These are phyloP conservation scores for Pogonomyrmex barbatus DNA, from an alignment of 1,140 invertebrate species.

Conservation along the genomic window DNA sequence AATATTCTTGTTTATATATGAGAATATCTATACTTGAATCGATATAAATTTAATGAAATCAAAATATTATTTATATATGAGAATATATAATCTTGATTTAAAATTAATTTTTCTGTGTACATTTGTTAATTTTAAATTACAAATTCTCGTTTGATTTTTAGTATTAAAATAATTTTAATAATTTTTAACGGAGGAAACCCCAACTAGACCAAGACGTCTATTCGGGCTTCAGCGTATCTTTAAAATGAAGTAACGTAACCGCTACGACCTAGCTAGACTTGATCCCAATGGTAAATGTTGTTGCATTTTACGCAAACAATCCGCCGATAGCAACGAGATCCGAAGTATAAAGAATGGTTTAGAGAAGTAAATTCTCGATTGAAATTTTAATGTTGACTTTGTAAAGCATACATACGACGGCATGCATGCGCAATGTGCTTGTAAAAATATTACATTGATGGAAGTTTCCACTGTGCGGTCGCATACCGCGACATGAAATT, in stretches of 20 bases:
- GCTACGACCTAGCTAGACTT: background rate
- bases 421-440: conserved; percentile 39
- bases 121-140: background rate
- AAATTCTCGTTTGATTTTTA: background rate
- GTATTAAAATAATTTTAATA: conserved; percentile 2
- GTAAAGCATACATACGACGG: background rate
- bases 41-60: no score
- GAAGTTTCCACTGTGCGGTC: conserved; percentile 18
- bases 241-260: conserved; percentile 13
- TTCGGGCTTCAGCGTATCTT: background rate
- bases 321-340: background rate
- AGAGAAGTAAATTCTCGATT: conserved; percentile 42
- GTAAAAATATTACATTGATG: conserved; percentile 54
- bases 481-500: conserved; percentile 43
- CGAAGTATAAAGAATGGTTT: conserved; percentile 17
- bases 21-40: no score
- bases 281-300: conserved; percentile 31
- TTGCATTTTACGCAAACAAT: conserved; percentile 31
- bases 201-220: background rate
- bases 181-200: background rate
- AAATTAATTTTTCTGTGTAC: no score
- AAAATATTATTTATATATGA: no score
- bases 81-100: no score
- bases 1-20: no score
- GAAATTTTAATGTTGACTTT: conserved; percentile 54